Conservation (phyloP, 2,113 vertebrate genomes). For the Dicrurus megarhynchus region DNA sequence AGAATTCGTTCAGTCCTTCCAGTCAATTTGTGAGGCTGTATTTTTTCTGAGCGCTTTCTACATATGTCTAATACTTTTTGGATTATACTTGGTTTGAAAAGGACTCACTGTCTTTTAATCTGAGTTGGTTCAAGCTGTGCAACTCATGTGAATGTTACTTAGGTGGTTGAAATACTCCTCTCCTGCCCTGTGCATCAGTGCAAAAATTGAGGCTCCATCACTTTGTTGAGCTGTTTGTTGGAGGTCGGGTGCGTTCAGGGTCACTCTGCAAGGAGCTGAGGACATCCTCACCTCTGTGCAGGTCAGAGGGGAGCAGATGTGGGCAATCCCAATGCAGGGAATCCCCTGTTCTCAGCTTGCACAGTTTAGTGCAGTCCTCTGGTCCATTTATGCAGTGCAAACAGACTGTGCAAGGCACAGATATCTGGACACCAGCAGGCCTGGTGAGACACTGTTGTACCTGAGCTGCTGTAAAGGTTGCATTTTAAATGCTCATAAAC, state of each 20-base stretch:
- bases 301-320: background rate
- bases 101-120: background rate
- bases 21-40: background rate
- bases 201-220: background rate
- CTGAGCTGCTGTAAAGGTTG: background rate
- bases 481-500: background rate
- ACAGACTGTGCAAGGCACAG: background rate
- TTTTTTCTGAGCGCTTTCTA: background rate
- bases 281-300: background rate
- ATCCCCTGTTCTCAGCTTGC: background rate
- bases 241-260: rapidly evolving
- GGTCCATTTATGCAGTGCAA: background rate
- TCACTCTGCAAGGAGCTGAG: background rate
- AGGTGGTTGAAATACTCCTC: background rate
- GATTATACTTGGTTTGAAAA: background rate
- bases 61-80: background rate
- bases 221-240: background rate
- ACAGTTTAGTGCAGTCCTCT: background rate
- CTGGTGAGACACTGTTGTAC: background rate
- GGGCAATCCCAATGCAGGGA: background rate
- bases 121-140: background rate
- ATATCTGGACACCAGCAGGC: background rate
- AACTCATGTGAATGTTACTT: background rate
- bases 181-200: background rate
- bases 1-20: background rate